Conservation (phyloP, 2,113 vertebrate genomes). For the Murina feae region DNA sequence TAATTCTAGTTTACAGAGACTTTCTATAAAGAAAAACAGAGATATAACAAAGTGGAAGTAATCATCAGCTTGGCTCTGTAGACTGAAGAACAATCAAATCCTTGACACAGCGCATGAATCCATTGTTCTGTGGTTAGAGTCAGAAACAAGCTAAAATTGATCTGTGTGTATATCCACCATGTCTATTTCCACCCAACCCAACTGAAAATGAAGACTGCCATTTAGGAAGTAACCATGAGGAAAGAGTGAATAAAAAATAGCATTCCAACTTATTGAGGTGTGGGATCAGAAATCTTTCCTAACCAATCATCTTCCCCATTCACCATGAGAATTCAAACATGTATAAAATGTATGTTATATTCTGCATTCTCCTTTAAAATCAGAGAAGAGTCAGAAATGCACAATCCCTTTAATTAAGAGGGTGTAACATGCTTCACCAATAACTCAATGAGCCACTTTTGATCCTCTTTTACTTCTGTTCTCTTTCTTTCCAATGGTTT, state of each 20-base stretch:
- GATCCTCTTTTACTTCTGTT: neutral
- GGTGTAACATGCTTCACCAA: accelerated
- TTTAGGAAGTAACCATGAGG: neutral
- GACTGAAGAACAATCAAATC: accelerated
- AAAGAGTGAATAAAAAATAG: neutral
- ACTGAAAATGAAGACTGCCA: neutral
- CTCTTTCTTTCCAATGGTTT: neutral
- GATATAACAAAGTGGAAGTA: neutral
- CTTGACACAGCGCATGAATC: accelerated
- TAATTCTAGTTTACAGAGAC: neutral
- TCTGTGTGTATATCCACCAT: neutral
- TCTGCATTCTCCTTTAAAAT: neutral
- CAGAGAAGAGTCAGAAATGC: neutral
- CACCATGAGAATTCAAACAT: neutral
- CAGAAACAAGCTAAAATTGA: accelerated
- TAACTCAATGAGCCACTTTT: accelerated
- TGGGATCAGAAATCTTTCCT: neutral
- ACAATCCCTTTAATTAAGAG: neutral
- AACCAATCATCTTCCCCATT: neutral
- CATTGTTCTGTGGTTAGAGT: neutral
- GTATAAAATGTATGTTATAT: neutral
- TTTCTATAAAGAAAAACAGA: neutral
- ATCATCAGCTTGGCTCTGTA: neutral
- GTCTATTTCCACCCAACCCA: neutral
- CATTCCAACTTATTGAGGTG: too few species aligned